Conservation (phyloP, 1,140 invertebrate genomes). For the Calephelis virginiensis region DNA sequence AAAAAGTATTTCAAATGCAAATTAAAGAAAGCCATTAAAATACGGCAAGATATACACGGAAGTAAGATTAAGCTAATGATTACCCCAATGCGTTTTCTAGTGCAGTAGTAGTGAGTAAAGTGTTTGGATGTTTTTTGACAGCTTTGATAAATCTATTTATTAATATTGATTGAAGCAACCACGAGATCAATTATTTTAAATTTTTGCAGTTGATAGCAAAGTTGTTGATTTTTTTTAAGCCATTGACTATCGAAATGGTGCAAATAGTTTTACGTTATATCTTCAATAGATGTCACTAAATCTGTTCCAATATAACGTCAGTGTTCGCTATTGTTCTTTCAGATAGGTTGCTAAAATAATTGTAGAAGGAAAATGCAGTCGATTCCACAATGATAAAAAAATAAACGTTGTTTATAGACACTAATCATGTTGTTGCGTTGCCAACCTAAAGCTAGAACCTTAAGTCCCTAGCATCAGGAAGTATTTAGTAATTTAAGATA, state of each 20-base stretch:
- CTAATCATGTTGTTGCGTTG: too few species aligned
- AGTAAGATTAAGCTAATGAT: neutral
- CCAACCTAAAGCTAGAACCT: too few species aligned
- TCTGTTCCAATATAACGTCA: neutral
- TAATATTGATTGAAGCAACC: neutral
- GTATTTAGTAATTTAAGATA: too few species aligned
- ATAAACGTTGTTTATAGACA: too few species aligned
- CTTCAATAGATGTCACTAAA: neutral
- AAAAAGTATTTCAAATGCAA: too few species aligned
- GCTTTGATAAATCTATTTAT: neutral
- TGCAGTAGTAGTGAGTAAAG: neutral
- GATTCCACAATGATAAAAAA: too few species aligned
- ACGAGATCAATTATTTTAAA: constrained; percentile 12
- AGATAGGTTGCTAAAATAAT: too few species aligned
- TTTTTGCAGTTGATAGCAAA: constrained; percentile 6
- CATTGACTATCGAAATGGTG: neutral
- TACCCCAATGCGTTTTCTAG: neutral
- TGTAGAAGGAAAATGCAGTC: too few species aligned
- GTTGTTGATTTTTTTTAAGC: neutral
- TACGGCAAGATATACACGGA: too few species aligned
- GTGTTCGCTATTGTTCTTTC: too few species aligned
- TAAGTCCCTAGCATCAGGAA: too few species aligned
- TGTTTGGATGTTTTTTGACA: neutral
- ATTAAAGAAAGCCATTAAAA: too few species aligned
- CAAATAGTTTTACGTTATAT: neutral